These are phyloP conservation scores for Engraulis encrasicolus DNA, from an alignment of 2,113 vertebrate species.

Conservation along the genomic window DNA sequence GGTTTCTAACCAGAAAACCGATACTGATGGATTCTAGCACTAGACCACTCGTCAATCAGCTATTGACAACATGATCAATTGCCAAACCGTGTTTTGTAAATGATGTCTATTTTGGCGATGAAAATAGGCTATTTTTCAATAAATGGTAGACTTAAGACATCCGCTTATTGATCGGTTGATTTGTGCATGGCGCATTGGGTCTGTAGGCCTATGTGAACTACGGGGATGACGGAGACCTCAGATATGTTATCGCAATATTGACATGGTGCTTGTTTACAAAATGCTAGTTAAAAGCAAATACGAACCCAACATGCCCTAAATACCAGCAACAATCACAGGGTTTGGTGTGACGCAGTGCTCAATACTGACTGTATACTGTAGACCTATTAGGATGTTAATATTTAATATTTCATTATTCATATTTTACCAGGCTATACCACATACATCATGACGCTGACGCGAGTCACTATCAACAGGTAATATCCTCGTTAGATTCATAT, in stretches of 20 bases:
- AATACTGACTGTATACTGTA: background rate
- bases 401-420: too few relatives aligned
- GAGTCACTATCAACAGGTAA: background rate
- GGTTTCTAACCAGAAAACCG: constrained; percentile 87
- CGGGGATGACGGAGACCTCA: background rate
- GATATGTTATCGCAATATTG: background rate
- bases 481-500: background rate
- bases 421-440: background rate
- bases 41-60: constrained; percentile 66
- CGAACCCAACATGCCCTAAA: background rate
- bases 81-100: constrained; percentile 78
- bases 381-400: background rate
- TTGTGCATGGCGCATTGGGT: background rate
- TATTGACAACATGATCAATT: constrained; percentile 54
- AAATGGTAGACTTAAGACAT: constrained; percentile 59
- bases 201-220: background rate
- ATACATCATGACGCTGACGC: background rate
- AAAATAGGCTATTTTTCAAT: constrained; percentile 69
- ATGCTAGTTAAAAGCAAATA: background rate
- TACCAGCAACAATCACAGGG: background rate
- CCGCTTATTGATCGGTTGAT: background rate
- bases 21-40: constrained; percentile 88
- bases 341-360: background rate
- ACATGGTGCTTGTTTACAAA: background rate
- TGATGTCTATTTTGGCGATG: constrained; percentile 75